phyloP scores from a whole-genome alignment of 2,797 vertebrate species.

The Eurystomus glaucurus region DNA sequence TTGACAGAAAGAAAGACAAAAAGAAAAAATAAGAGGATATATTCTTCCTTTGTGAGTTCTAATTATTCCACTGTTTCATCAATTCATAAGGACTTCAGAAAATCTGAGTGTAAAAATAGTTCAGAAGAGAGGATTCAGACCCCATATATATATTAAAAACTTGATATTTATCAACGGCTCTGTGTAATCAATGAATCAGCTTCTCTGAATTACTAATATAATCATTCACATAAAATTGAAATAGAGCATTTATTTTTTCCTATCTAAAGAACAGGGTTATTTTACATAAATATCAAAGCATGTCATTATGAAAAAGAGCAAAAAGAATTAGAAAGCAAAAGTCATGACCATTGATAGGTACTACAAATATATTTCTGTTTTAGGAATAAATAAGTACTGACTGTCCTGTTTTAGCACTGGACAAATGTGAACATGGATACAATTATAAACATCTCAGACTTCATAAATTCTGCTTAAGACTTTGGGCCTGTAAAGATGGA shows the following conservation, averaged over 20 bases:
- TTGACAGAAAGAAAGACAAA: neutral
- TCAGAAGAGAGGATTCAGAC: neutral
- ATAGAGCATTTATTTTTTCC: neutral
- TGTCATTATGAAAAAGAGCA: neutral
- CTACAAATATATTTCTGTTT: neutral
- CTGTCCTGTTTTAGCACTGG: neutral
- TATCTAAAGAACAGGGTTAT: neutral
- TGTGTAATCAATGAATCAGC: neutral
- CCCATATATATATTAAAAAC: neutral
- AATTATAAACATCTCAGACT: neutral
- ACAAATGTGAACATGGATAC: neutral
- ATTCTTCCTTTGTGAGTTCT: neutral
- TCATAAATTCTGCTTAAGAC: slow-evolving; percentile 8
- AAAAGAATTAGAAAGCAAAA: neutral
- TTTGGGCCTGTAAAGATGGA: neutral
- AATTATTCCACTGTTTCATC: neutral
- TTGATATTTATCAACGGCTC: neutral
- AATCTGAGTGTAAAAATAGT: neutral
- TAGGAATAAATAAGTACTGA: neutral
- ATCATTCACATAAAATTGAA: neutral
- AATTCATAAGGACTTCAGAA: neutral
- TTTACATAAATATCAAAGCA: neutral
- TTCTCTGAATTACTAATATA: neutral
- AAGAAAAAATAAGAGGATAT: neutral
- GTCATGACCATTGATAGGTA: neutral